These are phyloP conservation scores for Bryconaethiops microstoma DNA, from an alignment of 2,797 vertebrate species.

Conservation along the genomic window DNA sequence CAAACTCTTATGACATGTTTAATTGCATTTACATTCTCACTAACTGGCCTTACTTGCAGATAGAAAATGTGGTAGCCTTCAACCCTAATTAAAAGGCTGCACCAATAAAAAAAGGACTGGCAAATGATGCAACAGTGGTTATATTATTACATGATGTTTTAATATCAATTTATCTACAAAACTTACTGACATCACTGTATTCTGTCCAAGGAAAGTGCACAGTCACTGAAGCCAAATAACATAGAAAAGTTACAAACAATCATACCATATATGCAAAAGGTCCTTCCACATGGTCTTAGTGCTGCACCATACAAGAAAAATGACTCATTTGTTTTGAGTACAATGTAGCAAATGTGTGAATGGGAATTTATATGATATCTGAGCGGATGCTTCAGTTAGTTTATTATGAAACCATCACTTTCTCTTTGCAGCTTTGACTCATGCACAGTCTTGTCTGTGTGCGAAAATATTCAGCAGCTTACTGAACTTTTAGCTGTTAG, in stretches of 20 bases:
- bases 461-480: conserved; percentile 31
- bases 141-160: conserved; percentile 85
- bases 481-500: conserved; percentile 80
- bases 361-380: conserved; percentile 29
- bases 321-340: conserved; percentile 70
- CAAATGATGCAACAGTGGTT: conserved; percentile 76
- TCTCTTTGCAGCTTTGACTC: conserved; percentile 30
- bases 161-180: conserved; percentile 99
- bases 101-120: conserved; percentile 37
- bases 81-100: conserved; percentile 24
- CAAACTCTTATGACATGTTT: conserved; percentile 44
- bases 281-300: conserved; percentile 65
- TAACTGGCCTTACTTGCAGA: conserved; percentile 39
- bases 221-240: conserved; percentile 81
- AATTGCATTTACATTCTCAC: conserved; percentile 44
- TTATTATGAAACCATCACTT: conserved; percentile 31
- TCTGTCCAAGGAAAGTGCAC: conserved; percentile 80
- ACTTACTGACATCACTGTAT: conserved; percentile 92
- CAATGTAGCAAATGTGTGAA: conserved; percentile 59
- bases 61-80: conserved; percentile 32
- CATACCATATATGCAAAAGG: conserved; percentile 72
- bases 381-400: conserved; percentile 58
- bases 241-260: conserved; percentile 84
- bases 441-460: conserved; percentile 38
- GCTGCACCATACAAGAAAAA: conserved; percentile 74